phyloP scores from a whole-genome alignment of 2,888 invertebrate species.

The Idaea dimidiata region DNA sequence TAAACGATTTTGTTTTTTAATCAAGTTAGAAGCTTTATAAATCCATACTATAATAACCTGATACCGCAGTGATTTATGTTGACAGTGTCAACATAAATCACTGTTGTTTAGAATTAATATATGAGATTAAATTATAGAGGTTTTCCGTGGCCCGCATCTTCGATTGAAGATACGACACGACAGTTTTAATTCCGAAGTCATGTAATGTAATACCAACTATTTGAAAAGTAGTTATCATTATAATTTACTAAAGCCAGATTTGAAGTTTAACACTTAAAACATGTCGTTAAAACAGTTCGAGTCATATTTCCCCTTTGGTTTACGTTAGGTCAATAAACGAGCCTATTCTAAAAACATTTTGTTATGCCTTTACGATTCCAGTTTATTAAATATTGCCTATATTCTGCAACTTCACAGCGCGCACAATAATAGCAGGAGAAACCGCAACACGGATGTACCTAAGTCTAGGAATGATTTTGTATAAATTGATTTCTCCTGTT shows the following conservation, averaged over 20 bases:
- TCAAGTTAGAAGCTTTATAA: slow-evolving; percentile 29
- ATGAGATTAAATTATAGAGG: slow-evolving; percentile 62
- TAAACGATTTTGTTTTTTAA: slow-evolving; percentile 31
- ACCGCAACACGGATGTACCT: not conserved
- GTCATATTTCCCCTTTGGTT: not conserved
- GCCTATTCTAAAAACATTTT: not conserved
- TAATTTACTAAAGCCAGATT: not conserved
- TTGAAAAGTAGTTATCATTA: not conserved
- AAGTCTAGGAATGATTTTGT: no score
- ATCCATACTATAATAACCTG: slow-evolving; percentile 18
- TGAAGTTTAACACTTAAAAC: not conserved
- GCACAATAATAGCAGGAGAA: slow-evolving; percentile 1
- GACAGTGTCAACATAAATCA: slow-evolving; percentile 64
- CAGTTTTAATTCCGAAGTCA: not conserved
- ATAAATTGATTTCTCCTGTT: no score
- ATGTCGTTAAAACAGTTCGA: not conserved
- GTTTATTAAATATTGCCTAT: slow-evolving; percentile 7
- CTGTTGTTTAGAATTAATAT: slow-evolving; percentile 47
- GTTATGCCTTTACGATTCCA: not conserved
- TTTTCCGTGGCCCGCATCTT: slow-evolving; percentile 71
- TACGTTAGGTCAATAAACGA: not conserved
- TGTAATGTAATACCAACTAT: not conserved
- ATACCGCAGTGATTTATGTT: slow-evolving; percentile 9
- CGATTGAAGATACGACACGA: slow-evolving; percentile 44
- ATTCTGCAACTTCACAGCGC: not conserved